Base-by-base conservation (phyloP, 2,797 vertebrate species). In the Rhinella marina region DNA sequence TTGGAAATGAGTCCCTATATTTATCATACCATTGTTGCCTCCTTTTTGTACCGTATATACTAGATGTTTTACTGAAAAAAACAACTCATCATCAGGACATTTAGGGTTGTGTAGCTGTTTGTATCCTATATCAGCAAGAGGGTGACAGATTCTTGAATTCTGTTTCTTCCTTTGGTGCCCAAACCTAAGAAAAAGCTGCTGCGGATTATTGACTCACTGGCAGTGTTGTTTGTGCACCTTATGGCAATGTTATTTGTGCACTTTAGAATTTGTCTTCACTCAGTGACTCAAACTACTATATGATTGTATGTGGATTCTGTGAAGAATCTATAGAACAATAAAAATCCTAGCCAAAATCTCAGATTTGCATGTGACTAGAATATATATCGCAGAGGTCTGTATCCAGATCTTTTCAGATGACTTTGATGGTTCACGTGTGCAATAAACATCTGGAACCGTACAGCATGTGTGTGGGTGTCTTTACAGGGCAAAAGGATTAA, bases 401-500 rank as follows among this genome's bases (percentile, higher is more conserved):
- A 70, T 50, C 25, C 72, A 32, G 29, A 87, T 72, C 72, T 89
- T 54, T 48, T 78, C 81, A 17, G 48, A 90, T 85, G 79, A 77
- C 90, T 90, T 52, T 91, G 84, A 90, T 83, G 86, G 78, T 11
- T 73, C 93, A 92, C 93, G 92, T 91, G 89, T 83, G 90, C 90
- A 62, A 57, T 84, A 92, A 92, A 89, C 91, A 93, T 92, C 92
- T 93, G 93, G 90, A 93, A 81, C 75, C 23, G 68, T 84, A 50
- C 52, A 86, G 81, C 59, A 88, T 90, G 87, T 91, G 86, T 84
- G 86, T 84, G 90, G 86, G 91, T 90, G 57, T 76, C 87, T 89
- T 90, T 90, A 68, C 56, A 90, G 91, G 91, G 85, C 92, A 91
- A 90, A n/a, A 89, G 95, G 94, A 96, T 96, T 96, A 95, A 95